These are phyloP conservation scores for Grallaria varia DNA, from an alignment of 2,113 vertebrate genomes.

Conservation along the genomic window DNA sequence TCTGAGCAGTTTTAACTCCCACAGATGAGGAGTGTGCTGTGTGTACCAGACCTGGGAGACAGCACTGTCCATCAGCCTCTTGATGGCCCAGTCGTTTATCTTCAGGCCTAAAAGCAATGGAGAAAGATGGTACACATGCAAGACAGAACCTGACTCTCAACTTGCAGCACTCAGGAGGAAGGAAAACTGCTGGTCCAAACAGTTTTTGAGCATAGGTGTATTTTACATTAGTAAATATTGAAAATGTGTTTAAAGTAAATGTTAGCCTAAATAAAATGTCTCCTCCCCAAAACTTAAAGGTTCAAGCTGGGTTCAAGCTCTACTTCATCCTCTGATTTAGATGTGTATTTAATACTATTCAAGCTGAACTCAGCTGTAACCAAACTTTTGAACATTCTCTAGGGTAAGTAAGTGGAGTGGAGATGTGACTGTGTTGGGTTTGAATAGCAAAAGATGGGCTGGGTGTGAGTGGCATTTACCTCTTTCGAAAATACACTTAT, in stretches of 20 bases:
- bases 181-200: neutral
- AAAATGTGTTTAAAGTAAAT: neutral
- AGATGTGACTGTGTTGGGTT: neutral
- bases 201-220: neutral
- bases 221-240: neutral
- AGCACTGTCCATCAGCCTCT: neutral
- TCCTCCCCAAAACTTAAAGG: neutral
- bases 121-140: neutral
- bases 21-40: neutral
- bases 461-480: neutral
- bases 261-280: neutral
- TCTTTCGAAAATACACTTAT: neutral
- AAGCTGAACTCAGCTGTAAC: neutral
- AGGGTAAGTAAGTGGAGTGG: neutral
- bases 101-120: neutral
- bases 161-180: neutral
- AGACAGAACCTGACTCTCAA: neutral
- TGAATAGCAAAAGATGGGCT: neutral
- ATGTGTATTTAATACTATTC: neutral
- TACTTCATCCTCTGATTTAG: neutral
- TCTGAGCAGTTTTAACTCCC: neutral
- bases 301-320: neutral
- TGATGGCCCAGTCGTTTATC: neutral
- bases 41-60: fast-evolving
- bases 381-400: neutral